phyloP scores from a whole-genome alignment of 1,140 invertebrate species.

The Tetranychus cinnabarinus region DNA sequence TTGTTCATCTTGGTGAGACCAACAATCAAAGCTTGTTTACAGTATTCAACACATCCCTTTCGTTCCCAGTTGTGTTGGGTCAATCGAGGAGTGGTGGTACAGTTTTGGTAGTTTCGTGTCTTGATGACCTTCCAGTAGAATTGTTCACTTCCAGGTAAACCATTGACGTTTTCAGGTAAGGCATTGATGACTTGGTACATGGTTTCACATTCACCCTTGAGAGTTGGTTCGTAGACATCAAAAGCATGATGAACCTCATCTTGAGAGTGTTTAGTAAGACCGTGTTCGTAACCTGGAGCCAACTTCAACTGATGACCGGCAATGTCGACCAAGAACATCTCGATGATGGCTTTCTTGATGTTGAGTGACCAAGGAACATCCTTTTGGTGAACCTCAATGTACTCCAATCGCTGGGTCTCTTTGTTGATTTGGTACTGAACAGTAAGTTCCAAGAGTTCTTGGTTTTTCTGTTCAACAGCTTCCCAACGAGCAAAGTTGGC shows the following conservation, averaged over 20 bases:
- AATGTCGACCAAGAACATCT: constrained; percentile 17
- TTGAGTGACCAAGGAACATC: constrained; percentile 19
- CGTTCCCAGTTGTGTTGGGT: neutral
- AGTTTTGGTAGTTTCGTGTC: neutral
- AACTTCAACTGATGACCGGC: neutral
- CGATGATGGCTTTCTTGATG: constrained; percentile 18
- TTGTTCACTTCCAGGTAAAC: neutral
- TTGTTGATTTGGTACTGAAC: neutral
- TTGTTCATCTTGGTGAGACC: neutral
- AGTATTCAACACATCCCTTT: neutral
- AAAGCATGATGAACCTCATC: neutral
- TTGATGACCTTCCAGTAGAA: neutral
- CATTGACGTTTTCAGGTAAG: neutral
- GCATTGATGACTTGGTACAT: neutral
- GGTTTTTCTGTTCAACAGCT: neutral
- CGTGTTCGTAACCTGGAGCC: neutral
- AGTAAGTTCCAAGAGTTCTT: neutral
- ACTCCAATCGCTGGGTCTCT: neutral
- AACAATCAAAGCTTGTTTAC: neutral
- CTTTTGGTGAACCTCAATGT: constrained; percentile 10
- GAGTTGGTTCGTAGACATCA: neutral
- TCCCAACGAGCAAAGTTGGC: neutral
- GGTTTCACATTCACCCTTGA: constrained; percentile 7
- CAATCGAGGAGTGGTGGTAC: neutral
- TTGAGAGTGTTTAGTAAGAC: neutral